Conservation (phyloP, 1,140 invertebrate species). For the Bombus haemorrhoidalis region DNA sequence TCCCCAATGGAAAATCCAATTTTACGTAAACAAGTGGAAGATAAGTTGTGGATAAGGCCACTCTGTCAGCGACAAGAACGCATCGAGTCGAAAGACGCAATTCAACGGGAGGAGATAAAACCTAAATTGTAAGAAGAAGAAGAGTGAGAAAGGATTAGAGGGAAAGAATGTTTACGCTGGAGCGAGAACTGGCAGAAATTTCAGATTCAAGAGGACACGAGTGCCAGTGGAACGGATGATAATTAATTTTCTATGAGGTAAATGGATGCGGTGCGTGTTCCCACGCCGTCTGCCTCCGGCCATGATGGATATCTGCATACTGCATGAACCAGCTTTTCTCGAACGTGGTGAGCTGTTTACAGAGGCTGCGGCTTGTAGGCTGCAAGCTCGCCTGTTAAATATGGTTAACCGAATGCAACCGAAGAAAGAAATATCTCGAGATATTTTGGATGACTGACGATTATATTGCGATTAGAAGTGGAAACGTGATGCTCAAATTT, state of each 20-base stretch:
- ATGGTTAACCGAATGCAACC: neutral
- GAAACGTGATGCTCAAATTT: neutral
- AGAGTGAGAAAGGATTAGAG: neutral
- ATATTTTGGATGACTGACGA: neutral
- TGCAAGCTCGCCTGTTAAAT: neutral
- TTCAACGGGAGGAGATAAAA: neutral
- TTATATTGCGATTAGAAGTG: neutral
- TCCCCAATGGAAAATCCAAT: neutral
- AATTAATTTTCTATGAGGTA: slow-evolving; percentile 57
- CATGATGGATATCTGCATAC: slow-evolving; percentile 36
- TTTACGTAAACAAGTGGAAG: slow-evolving; percentile 24
- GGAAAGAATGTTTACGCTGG: neutral
- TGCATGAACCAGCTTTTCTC: slow-evolving; percentile 43
- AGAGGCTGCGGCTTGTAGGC: neutral
- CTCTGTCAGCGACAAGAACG: no score
- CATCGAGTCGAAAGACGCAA: neutral
- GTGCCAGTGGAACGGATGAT: slow-evolving; percentile 7
- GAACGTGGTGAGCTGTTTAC: slow-evolving; percentile 34
- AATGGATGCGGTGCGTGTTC: slow-evolving; percentile 44
- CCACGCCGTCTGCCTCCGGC: neutral
- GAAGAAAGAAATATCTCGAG: neutral
- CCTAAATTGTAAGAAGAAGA: no score
- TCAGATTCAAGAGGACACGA: neutral
- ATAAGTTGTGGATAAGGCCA: neutral
- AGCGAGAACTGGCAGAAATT: slow-evolving; percentile 5